Percentiles rank a stretch among this genome's conserved stretches.
Evolutionary conservation across 2,113 vertebrate species (phyloP).

Genomic region (Lampris incognitus): DNA sequence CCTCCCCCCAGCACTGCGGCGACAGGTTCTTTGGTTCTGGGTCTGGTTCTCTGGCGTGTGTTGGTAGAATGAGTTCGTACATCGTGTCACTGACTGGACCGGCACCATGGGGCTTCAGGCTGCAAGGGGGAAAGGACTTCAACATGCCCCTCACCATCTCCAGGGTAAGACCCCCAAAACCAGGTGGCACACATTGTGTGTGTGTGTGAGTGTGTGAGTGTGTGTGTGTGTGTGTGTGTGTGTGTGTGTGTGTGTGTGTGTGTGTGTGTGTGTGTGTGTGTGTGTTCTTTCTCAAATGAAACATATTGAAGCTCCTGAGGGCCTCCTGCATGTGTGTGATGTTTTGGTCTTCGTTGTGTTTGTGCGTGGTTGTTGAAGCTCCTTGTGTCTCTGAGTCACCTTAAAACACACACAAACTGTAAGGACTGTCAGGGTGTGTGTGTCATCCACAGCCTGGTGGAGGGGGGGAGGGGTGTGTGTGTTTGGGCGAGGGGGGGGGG

Average conservation of each 20-base stretch:
- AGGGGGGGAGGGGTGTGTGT: neutral
- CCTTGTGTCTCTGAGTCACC: too few species aligned
- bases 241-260: too few species aligned
- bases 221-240: too few species aligned
- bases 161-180: constrained; percentile 59
- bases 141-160: constrained; percentile 81
- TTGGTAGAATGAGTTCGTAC: constrained; percentile 89
- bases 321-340: too few species aligned
- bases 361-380: too few species aligned
- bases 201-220: too few species aligned
- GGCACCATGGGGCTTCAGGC: constrained; percentile 96
- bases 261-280: too few species aligned
- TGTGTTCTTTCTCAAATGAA: too few species aligned
- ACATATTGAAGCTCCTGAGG: too few species aligned
- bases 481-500: neutral
- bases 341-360: too few species aligned
- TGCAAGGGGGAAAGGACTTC: constrained; percentile 99
- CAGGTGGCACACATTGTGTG: too few species aligned
- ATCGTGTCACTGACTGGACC: constrained; percentile 91
- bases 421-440: neutral
- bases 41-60: neutral
- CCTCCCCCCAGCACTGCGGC: constrained; percentile 46
- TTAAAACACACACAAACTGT: too few species aligned
- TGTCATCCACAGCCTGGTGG: neutral
- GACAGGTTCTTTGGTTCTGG: constrained; percentile 9